Conservation (phyloP, 2,113 vertebrate genomes). For the Bubo scandiacus region DNA sequence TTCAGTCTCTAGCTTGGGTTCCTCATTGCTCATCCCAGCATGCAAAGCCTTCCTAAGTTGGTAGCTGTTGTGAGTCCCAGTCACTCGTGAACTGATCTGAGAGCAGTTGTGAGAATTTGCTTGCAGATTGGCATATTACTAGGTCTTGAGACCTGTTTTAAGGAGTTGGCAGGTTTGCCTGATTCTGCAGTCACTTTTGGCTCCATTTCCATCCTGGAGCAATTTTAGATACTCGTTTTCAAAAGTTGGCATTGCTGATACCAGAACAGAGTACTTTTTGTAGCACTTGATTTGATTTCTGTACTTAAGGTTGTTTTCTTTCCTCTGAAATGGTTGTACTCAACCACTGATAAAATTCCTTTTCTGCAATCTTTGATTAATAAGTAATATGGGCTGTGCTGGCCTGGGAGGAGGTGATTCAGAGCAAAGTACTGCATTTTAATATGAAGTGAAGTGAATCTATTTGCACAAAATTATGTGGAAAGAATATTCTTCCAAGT, state of each 20-base stretch:
- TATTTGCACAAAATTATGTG: background rate
- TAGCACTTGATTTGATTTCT: constrained; percentile 30
- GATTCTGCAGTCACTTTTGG: constrained; percentile 13
- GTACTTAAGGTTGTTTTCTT: constrained; percentile 40
- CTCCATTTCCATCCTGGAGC: background rate
- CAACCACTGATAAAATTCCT: constrained; percentile 54
- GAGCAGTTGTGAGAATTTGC: background rate
- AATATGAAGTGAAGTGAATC: background rate
- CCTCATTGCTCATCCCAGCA: background rate
- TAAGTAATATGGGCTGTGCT: constrained; percentile 30
- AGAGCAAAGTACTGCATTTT: constrained; percentile 4
- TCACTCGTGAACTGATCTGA: background rate
- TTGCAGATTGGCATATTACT: background rate
- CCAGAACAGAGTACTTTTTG: constrained; percentile 23
- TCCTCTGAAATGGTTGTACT: background rate
- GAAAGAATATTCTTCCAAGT: background rate
- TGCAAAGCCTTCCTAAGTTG: background rate
- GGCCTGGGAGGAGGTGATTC: background rate
- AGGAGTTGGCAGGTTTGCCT: background rate
- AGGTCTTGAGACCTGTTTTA: background rate
- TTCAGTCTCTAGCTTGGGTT: background rate
- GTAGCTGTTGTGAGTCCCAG: fast-evolving
- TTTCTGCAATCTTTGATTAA: constrained; percentile 40
- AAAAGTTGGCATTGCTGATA: background rate
- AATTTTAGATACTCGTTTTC: constrained; percentile 31